phyloP scores from a whole-genome alignment of 2,113 vertebrate genomes.

The Gymnocephalus cernua region DNA sequence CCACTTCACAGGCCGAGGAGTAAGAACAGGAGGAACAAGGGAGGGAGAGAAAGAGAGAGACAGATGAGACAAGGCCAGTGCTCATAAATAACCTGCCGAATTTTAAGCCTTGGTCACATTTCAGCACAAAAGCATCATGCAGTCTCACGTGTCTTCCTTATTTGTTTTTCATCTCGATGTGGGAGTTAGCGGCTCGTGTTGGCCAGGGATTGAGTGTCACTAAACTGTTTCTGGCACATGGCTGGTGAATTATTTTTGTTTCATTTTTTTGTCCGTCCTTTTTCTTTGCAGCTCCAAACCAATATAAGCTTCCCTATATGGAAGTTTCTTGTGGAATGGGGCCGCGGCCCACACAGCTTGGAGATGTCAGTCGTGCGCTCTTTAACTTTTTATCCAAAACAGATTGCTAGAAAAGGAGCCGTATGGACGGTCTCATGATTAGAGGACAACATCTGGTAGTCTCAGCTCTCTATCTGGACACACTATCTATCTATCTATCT shows the following conservation, averaged over 20 bases:
- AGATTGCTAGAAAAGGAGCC: conserved; percentile 55
- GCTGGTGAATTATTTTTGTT: conserved; percentile 23
- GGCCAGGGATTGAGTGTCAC: conserved; percentile 65
- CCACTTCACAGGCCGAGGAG: conserved; percentile 74
- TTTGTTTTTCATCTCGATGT: conserved; percentile 61
- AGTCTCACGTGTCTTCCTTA: conserved; percentile 48
- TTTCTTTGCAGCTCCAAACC: conserved; percentile 41
- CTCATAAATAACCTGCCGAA: conserved; percentile 60
- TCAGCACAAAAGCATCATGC: conserved; percentile 52
- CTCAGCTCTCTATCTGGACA: conserved; percentile 54
- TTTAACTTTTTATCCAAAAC: conserved; percentile 60
- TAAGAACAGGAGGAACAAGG: conserved; percentile 49
- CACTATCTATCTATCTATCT: not conserved
- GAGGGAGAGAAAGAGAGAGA: conserved; percentile 27
- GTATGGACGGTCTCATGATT: conserved; percentile 52
- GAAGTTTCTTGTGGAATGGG: conserved; percentile 63
- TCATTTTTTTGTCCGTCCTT: not conserved
- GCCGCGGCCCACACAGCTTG: conserved; percentile 54
- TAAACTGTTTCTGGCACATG: conserved; percentile 68
- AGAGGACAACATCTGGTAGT: conserved; percentile 67
- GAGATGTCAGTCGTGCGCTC: conserved; percentile 55
- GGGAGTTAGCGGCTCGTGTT: conserved; percentile 50
- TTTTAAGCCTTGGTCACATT: conserved; percentile 42
- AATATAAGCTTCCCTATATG: conserved; percentile 63
- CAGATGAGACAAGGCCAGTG: conserved; percentile 5